Percentiles rank a stretch among this genome's conserved stretches.
Evolutionary conservation across 1,140 invertebrate genomes (phyloP).

Genomic region (Eciton burchellii): DNA sequence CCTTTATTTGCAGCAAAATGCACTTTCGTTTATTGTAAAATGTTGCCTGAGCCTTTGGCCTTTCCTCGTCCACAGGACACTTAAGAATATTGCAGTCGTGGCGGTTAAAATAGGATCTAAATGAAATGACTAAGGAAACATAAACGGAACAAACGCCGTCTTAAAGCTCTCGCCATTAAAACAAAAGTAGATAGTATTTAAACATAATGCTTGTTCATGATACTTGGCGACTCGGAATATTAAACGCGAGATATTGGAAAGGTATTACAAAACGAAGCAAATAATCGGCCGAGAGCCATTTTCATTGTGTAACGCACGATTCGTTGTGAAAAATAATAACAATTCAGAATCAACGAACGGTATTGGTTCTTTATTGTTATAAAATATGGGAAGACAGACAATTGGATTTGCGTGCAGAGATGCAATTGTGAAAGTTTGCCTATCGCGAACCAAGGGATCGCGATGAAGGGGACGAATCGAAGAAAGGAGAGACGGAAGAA

Average conservation of each 20-base stretch:
- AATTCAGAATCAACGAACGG: background rate
- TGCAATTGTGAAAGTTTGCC: conserved; percentile 24
- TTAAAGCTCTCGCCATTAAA: background rate
- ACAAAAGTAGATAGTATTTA: conserved; percentile 20
- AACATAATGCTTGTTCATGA: background rate
- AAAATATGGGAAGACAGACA: conserved; percentile 26
- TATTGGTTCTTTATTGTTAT: conserved; percentile 34
- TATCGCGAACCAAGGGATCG: conserved; percentile 35
- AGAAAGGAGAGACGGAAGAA: conserved; percentile 6
- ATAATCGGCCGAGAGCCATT: background rate
- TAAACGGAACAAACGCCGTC: conserved; percentile 25
- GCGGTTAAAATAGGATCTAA: conserved; percentile 21
- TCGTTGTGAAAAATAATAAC: background rate
- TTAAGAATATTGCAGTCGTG: conserved; percentile 41
- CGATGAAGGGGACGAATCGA: conserved; percentile 35
- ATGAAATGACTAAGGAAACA: conserved; percentile 13
- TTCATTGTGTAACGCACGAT: background rate
- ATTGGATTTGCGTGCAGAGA: conserved; percentile 1
- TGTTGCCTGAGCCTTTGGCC: conserved; percentile 18
- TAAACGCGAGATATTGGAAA: background rate
- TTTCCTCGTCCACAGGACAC: conserved; percentile 28
- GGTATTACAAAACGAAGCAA: background rate
- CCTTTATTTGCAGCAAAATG: conserved; percentile 48
- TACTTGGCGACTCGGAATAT: conserved; percentile 6
- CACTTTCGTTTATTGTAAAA: conserved; percentile 43